Evolutionary conservation across 2,888 invertebrate genomes (phyloP).

Genomic region (Poecilus cupreus): DNA sequence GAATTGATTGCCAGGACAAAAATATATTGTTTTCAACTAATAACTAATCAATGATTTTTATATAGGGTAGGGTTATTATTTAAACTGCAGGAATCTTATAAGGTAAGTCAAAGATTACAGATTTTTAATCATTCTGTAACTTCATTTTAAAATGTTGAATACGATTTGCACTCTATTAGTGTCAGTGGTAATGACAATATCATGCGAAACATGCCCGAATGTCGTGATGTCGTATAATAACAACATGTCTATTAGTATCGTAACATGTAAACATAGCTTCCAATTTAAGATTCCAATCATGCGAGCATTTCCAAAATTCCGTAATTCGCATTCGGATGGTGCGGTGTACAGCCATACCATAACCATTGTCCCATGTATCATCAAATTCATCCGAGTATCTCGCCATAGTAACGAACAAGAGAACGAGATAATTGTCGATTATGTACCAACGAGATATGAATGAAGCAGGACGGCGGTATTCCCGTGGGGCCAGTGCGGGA

Average conservation of each 20-base stretch:
- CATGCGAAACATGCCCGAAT: neutral
- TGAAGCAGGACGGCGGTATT: slow-evolving; percentile 35
- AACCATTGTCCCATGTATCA: slow-evolving; percentile 54
- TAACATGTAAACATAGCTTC: neutral
- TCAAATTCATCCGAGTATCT: slow-evolving; percentile 49
- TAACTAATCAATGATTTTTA: no score
- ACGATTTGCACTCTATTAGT: no score
- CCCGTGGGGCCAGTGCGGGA: neutral
- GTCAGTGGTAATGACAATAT: neutral
- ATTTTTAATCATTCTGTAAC: no score
- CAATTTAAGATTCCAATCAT: slow-evolving; percentile 46
- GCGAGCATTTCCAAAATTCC: slow-evolving; percentile 28
- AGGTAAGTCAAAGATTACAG: neutral
- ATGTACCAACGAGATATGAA: slow-evolving; percentile 56
- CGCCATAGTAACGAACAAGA: slow-evolving; percentile 29
- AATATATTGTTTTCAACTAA: no score
- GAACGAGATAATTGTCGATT: slow-evolving; percentile 56
- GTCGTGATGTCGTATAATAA: neutral
- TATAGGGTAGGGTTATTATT: no score
- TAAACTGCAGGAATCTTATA: neutral
- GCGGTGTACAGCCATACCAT: slow-evolving; percentile 22
- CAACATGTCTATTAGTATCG: neutral
- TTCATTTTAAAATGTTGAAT: no score
- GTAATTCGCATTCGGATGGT: slow-evolving; percentile 46
- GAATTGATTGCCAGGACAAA: no score